Evolutionary conservation across 1,140 invertebrate genomes (phyloP).

Genomic region (Zaprionus lachaisei): DNA sequence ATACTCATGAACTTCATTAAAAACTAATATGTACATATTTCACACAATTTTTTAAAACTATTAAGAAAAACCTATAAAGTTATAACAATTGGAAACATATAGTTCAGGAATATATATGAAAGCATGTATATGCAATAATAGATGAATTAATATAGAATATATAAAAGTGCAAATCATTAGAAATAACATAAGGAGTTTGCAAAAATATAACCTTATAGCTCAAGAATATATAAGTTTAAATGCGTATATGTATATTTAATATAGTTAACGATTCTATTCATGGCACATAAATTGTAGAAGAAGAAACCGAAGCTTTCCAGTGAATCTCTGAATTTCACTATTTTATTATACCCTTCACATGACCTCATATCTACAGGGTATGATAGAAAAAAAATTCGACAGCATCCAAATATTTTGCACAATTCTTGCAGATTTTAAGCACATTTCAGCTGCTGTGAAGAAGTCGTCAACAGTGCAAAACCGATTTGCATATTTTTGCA

Average conservation of each 20-base stretch:
- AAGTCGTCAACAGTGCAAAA: conserved; percentile 70
- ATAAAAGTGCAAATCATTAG: too few species aligned
- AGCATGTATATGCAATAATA: too few species aligned
- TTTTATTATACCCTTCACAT: background rate
- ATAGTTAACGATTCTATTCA: too few species aligned
- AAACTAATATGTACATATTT: too few species aligned
- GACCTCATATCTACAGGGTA: background rate
- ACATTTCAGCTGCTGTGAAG: conserved; percentile 73
- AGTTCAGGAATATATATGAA: background rate
- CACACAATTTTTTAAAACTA: too few species aligned
- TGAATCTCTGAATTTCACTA: background rate
- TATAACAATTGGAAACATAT: background rate
- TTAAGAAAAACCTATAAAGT: too few species aligned
- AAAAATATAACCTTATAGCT: background rate
- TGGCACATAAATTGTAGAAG: too few species aligned
- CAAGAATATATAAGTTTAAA: background rate
- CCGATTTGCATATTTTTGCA: conserved; percentile 72
- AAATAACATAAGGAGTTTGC: too few species aligned
- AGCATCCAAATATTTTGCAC: conserved; percentile 74
- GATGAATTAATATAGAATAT: too few species aligned
- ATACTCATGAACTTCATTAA: too few species aligned
- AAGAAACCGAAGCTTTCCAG: background rate
- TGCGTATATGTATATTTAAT: too few species aligned
- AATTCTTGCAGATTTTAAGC: conserved; percentile 79
- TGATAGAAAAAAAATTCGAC: conserved; percentile 46